Conservation (phyloP, 2,113 vertebrate species). For the Corythornis madagascariensis region DNA sequence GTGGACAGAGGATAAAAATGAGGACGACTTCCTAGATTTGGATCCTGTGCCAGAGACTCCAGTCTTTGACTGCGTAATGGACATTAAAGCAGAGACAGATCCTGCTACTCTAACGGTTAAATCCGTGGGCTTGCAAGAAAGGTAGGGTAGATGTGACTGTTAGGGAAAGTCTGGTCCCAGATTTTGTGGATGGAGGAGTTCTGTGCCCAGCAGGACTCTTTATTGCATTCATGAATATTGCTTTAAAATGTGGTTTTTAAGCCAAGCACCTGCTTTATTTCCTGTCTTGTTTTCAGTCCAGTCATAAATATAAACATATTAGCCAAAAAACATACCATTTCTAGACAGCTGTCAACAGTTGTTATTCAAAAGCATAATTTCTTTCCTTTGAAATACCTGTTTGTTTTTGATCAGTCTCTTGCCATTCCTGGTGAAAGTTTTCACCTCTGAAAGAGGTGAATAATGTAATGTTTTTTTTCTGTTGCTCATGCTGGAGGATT, state of each 20-base stretch:
- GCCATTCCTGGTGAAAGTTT: background rate
- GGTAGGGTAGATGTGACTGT: slow-evolving; percentile 75
- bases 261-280: background rate
- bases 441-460: background rate
- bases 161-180: background rate
- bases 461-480: background rate
- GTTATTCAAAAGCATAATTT: background rate
- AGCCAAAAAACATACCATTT: background rate
- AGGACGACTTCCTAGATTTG: slow-evolving; percentile 89
- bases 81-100: slow-evolving; percentile 87
- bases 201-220: background rate
- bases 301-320: background rate
- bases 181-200: background rate
- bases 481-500: background rate
- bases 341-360: background rate
- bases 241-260: background rate
- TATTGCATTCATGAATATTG: background rate
- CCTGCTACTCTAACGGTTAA: slow-evolving; percentile 89
- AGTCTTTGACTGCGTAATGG: slow-evolving; percentile 88
- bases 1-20: slow-evolving; percentile 91
- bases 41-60: slow-evolving; percentile 90
- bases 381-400: background rate
- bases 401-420: slow-evolving; percentile 21
- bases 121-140: slow-evolving; percentile 94
- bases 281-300: background rate